These are phyloP conservation scores for Ophion obscuratus DNA, from an alignment of 2,888 invertebrate species.

Conservation along the genomic window DNA sequence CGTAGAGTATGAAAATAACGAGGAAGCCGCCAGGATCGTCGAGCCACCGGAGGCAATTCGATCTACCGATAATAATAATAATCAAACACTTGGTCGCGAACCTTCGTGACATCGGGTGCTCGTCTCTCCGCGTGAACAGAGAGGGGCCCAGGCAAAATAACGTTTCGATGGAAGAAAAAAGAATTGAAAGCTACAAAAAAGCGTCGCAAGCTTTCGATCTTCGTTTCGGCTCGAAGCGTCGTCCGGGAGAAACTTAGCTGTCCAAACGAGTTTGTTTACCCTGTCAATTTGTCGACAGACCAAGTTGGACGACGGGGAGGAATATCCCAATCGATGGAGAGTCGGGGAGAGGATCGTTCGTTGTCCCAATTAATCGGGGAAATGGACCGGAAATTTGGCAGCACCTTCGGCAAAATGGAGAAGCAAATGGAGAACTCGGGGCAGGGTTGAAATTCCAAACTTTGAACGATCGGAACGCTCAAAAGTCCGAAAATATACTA, in stretches of 20 bases:
- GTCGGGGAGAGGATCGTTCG: background rate
- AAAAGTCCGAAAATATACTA: too few species aligned
- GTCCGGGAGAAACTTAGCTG: background rate
- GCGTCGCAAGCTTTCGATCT: background rate
- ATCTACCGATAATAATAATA: slow-evolving; percentile 42
- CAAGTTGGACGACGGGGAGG: too few species aligned
- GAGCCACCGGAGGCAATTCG: slow-evolving; percentile 3
- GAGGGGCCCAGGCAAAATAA: too few species aligned
- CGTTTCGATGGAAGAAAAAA: background rate
- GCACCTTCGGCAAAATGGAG: background rate
- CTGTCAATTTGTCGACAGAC: too few species aligned
- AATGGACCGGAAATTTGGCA: background rate
- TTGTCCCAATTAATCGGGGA: slow-evolving; percentile 22
- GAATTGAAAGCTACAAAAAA: too few species aligned
- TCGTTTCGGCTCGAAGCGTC: background rate
- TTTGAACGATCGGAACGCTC: too few species aligned
- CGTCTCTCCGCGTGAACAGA: slow-evolving; percentile 10
- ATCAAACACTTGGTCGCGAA: slow-evolving; percentile 45
- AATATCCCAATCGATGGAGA: background rate
- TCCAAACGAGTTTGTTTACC: too few species aligned
- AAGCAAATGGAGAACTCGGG: background rate
- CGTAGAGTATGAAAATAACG: background rate
- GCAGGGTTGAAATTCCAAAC: too few species aligned
- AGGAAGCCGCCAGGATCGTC: slow-evolving; percentile 34
- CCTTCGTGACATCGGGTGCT: slow-evolving; percentile 41